Conservation (phyloP, 2,797 vertebrate genomes). For the Miichthys miiuy region DNA sequence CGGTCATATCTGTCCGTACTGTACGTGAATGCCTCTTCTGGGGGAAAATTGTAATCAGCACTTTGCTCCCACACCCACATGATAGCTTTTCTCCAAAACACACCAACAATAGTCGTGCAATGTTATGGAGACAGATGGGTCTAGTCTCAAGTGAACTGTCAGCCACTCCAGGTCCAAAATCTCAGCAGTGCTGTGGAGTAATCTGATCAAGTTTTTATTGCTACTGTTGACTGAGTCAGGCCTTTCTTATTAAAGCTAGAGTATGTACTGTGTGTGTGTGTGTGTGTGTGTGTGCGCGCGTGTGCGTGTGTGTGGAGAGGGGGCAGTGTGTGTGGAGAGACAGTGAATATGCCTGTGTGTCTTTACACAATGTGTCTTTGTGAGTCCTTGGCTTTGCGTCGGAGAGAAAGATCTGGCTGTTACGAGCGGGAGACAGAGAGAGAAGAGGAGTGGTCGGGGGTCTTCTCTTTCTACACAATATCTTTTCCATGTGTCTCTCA, state of each 20-base stretch:
- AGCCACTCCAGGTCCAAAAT: conserved; percentile 53
- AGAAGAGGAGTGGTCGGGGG: conserved; percentile 24
- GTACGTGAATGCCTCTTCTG: conserved; percentile 13
- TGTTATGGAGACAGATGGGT: conserved; percentile 43
- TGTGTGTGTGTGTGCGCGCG: neutral
- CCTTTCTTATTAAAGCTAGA: conserved; percentile 67
- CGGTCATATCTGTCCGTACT: neutral
- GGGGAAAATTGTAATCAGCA: conserved; percentile 37
- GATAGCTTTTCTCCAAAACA: conserved; percentile 44
- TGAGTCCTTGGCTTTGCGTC: conserved; percentile 73
- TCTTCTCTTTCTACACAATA: conserved; percentile 32
- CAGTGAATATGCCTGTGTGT: conserved; percentile 75
- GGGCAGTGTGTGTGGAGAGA: conserved; percentile 51
- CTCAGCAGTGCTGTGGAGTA: conserved; percentile 62
- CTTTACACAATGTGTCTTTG: conserved; percentile 85
- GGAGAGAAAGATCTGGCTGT: conserved; percentile 70
- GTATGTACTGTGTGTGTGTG: conserved; percentile 39
- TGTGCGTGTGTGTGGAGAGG: conserved; percentile 25
- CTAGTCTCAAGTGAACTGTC: conserved; percentile 29
- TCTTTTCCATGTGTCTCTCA: conserved; percentile 34
- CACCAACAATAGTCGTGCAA: conserved; percentile 15
- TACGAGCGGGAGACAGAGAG: conserved; percentile 30
- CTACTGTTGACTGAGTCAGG: conserved; percentile 78
- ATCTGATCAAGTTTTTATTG: conserved; percentile 76
- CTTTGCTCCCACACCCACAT: conserved; percentile 39